Conservation (phyloP, 2,113 vertebrate genomes). For the Lanius ludovicianus region DNA sequence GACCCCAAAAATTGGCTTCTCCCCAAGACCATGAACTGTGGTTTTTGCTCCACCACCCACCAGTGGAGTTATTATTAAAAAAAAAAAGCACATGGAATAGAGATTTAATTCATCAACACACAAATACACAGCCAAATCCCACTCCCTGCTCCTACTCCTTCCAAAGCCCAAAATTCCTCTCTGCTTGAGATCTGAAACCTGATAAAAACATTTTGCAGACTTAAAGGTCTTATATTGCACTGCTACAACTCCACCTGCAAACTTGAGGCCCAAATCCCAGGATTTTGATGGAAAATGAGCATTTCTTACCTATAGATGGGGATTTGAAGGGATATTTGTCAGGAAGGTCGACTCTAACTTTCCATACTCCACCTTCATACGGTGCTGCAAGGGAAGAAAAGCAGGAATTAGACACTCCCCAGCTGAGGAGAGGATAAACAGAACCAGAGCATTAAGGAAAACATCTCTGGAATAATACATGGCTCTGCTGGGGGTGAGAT, state of each 20-base stretch:
- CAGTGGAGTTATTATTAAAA: neutral
- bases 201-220: neutral
- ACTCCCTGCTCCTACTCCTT: neutral
- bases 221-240: accelerated
- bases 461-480: neutral
- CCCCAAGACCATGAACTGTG: accelerated
- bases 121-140: neutral
- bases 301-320: slow-evolving; percentile 92
- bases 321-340: slow-evolving; percentile 99
- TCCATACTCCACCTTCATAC: slow-evolving; percentile 98
- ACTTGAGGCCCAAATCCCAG: accelerated
- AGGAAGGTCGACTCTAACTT: slow-evolving; percentile 99
- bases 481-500: neutral
- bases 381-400: slow-evolving; percentile 80
- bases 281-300: neutral
- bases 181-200: accelerated
- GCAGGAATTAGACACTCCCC: neutral
- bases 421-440: neutral
- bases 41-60: neutral
- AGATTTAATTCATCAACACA: neutral
- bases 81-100: neutral
- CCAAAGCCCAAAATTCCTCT: neutral
- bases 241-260: neutral
- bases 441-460: neutral
- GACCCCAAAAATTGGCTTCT: neutral